Conservation (phyloP, 1,140 invertebrate genomes). For the Euwallacea similis region DNA sequence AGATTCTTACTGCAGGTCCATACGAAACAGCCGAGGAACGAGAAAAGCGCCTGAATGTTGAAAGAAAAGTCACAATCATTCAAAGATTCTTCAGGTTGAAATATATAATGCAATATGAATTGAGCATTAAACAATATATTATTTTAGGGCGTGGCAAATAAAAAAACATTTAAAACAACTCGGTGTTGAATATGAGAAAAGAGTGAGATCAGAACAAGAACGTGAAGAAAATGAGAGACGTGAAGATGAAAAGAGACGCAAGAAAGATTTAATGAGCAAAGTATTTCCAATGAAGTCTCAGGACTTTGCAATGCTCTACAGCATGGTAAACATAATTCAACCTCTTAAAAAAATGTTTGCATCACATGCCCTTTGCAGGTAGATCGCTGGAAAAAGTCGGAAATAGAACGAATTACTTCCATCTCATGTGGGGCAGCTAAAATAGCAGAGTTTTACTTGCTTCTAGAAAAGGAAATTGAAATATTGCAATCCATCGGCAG, state of each 20-base stretch:
- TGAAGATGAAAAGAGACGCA: slow-evolving; percentile 57
- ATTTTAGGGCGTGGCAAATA: slow-evolving; percentile 48
- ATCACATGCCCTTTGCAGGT: slow-evolving; percentile 44
- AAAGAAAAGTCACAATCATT: slow-evolving; percentile 61
- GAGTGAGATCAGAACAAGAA: slow-evolving; percentile 56
- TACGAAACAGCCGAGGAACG: slow-evolving; percentile 62
- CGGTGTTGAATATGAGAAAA: slow-evolving; percentile 56
- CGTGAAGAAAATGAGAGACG: slow-evolving; percentile 55
- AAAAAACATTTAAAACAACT: slow-evolving; percentile 48
- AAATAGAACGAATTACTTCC: slow-evolving; percentile 60
- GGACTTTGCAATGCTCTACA: slow-evolving; percentile 68
- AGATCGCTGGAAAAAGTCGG: slow-evolving; percentile 64
- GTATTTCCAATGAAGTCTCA: slow-evolving; percentile 62
- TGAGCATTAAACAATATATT: not conserved
- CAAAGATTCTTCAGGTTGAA: slow-evolving; percentile 54
- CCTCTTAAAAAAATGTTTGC: not conserved
- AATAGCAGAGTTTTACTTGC: slow-evolving; percentile 62
- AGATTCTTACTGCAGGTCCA: slow-evolving; percentile 57
- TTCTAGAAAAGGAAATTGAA: slow-evolving; percentile 67
- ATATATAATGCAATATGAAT: not conserved
- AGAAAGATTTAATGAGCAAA: slow-evolving; percentile 60
- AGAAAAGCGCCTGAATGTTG: slow-evolving; percentile 55
- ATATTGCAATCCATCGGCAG: slow-evolving; percentile 64
- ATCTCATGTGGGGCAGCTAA: slow-evolving; percentile 61
- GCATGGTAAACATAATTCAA: slow-evolving; percentile 47